phyloP scores from a whole-genome alignment of 2,113 vertebrate species.

The Pomatorhinus ruficollis region DNA sequence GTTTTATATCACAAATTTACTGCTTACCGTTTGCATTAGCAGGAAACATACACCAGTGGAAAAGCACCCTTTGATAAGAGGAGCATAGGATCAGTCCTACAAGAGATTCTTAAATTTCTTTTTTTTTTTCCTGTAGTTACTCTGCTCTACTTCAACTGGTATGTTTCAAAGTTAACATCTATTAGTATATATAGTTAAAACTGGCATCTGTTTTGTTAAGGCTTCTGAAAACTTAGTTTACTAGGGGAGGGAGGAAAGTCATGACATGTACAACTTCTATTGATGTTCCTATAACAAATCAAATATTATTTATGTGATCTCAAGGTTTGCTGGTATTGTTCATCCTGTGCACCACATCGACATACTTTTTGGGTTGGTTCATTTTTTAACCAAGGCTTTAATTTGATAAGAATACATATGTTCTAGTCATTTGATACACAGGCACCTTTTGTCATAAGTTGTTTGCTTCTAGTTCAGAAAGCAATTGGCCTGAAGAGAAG shows the following conservation, averaged over 20 bases:
- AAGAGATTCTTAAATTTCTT: not conserved
- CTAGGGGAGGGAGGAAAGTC: not conserved
- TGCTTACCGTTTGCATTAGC: not conserved
- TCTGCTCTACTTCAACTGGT: not conserved
- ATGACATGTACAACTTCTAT: not conserved
- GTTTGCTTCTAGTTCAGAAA: not conserved
- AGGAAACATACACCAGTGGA: not conserved
- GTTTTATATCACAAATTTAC: not conserved
- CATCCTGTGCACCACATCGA: not conserved
- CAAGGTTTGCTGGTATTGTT: not conserved
- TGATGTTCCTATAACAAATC: not conserved
- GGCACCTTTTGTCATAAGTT: not conserved
- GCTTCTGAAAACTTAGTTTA: not conserved
- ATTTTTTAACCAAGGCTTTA: not conserved
- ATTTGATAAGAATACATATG: not conserved
- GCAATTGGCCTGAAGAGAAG: not conserved
- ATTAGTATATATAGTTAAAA: not conserved
- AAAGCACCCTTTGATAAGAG: not conserved
- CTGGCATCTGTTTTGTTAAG: not conserved
- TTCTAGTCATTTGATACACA: not conserved
- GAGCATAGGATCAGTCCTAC: accelerated
- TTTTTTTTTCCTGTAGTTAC: not conserved
- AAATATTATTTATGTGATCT: not conserved
- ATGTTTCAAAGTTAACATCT: not conserved
- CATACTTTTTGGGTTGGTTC: not conserved